Percentiles rank a stretch among this genome's conserved stretches.
Conservation (phyloP, 2,888 invertebrate genomes). For the Brenthis ino region DNA sequence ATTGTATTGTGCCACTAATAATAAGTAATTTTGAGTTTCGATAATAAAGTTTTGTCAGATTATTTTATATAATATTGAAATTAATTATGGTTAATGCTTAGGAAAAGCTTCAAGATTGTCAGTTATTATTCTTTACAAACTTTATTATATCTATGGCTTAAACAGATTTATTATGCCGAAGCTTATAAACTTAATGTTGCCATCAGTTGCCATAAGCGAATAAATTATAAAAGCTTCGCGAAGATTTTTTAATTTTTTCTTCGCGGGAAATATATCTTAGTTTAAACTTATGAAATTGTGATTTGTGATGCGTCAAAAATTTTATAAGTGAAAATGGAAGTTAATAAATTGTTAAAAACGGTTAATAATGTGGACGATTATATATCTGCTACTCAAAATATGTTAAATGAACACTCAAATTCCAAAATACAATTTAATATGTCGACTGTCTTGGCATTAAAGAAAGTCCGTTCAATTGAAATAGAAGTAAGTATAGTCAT, state of each 20-base stretch:
- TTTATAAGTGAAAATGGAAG: conserved; percentile 53
- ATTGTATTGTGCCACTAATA: no score
- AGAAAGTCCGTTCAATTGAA: conserved; percentile 61
- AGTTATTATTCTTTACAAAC: no score
- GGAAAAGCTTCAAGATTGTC: no score
- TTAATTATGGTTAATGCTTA: no score
- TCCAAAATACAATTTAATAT: conserved; percentile 56
- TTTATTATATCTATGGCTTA: no score
- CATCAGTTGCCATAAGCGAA: no score
- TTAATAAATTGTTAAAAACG: conserved; percentile 51
- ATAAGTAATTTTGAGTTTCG: no score
- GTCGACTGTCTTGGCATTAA: conserved; percentile 57
- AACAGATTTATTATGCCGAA: no score
- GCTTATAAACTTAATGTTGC: no score
- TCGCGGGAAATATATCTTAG: conserved; percentile 20
- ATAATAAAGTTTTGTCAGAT: no score
- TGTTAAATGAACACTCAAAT: conserved; percentile 45
- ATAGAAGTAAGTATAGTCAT: conserved; percentile 55
- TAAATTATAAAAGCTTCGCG: neutral
- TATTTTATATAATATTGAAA: no score
- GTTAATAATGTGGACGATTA: conserved; percentile 58
- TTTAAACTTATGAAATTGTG: conserved; percentile 20
- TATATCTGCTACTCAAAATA: conserved; percentile 51
- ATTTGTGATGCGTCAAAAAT: neutral
- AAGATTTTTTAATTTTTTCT: neutral